Conservation (phyloP, 2,888 invertebrate genomes). For the Epinotia demarniana region DNA sequence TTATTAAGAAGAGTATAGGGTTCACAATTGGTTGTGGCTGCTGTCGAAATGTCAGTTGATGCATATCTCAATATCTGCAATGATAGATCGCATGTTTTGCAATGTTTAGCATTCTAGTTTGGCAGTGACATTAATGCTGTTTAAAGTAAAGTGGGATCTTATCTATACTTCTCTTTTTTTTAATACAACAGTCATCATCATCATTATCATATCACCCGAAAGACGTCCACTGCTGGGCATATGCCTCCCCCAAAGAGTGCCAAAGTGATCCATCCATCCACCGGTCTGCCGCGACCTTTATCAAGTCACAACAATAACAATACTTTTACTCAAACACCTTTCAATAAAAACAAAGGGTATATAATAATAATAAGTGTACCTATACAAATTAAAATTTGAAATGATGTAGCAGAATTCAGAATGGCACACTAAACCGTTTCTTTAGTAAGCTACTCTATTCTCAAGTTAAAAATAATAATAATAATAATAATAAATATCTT, state of each 20-base stretch:
- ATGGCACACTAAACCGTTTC: slow-evolving; percentile 2
- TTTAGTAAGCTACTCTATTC: slow-evolving; percentile 24
- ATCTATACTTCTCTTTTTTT: neutral
- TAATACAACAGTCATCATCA: too few species aligned
- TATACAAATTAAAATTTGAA: neutral
- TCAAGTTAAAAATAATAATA: slow-evolving; percentile 39
- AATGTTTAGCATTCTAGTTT: slow-evolving; percentile 30
- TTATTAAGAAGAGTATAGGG: neutral
- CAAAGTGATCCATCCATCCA: too few species aligned
- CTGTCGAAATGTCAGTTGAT: slow-evolving; percentile 35
- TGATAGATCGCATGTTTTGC: slow-evolving; percentile 40
- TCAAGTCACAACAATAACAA: too few species aligned
- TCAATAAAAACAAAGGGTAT: too few species aligned
- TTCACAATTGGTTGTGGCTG: slow-evolving; percentile 1
- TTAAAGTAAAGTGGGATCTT: neutral
- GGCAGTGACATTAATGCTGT: slow-evolving; percentile 7
- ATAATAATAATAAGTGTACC: too few species aligned
- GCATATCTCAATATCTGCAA: slow-evolving; percentile 43
- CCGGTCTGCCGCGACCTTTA: too few species aligned
- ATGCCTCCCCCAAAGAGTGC: too few species aligned
- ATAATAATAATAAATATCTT: too few species aligned
- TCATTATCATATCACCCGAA: too few species aligned
- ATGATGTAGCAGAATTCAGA: slow-evolving; percentile 8
- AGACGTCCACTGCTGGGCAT: too few species aligned
- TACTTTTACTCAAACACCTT: too few species aligned